Percentiles rank a stretch among this genome's conserved stretches.
phyloP scores from a whole-genome alignment of 2,797 vertebrate genomes.

The Manis crassicaudata region DNA sequence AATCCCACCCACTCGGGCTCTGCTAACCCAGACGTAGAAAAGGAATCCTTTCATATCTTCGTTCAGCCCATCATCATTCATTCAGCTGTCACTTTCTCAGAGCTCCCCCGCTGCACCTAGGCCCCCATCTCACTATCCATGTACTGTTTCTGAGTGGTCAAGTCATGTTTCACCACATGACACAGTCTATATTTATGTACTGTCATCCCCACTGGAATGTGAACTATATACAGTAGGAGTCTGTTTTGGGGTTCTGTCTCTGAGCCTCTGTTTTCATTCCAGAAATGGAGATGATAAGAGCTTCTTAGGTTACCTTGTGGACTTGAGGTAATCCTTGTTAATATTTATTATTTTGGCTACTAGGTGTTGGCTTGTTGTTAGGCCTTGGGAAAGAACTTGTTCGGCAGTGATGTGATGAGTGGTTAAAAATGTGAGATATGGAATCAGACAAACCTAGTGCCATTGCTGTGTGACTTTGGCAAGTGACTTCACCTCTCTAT shows the following conservation, averaged over 20 bases:
- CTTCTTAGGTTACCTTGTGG: not conserved
- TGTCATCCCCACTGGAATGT: not conserved
- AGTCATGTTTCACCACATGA: not conserved
- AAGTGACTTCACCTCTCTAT: not conserved
- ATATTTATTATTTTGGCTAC: constrained; percentile 1
- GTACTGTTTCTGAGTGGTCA: not conserved
- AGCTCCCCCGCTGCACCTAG: not conserved
- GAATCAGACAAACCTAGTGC: not conserved
- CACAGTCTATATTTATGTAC: not conserved
- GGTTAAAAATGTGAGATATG: not conserved
- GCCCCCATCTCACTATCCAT: not conserved
- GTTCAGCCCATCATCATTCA: not conserved
- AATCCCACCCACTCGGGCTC: not conserved
- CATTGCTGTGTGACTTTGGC: not conserved
- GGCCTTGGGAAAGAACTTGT: not conserved
- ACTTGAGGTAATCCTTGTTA: not conserved
- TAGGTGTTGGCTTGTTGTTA: constrained; percentile 11
- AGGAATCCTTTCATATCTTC: not conserved
- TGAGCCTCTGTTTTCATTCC: not conserved
- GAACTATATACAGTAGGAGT: not conserved
- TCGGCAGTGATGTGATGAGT: not conserved
- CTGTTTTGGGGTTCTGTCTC: not conserved
- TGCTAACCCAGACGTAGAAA: not conserved
- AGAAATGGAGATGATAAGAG: not conserved
- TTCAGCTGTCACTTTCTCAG: not conserved